Evolutionary conservation across 2,888 invertebrate genomes (phyloP), one percentile per base, ranked within the genome.

Genomic region (Habrosyne pyritoides): DNA sequence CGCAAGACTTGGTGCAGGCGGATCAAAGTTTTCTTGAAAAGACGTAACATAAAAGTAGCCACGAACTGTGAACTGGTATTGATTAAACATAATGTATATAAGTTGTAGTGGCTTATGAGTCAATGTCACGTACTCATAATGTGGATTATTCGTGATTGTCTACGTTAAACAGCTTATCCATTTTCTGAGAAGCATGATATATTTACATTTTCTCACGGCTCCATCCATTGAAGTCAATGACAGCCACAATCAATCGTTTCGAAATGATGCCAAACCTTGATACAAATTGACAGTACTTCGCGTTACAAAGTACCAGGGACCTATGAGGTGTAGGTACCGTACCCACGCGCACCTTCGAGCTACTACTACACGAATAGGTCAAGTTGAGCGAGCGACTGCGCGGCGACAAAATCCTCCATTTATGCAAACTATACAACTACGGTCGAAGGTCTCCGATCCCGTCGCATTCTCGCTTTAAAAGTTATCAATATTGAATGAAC

Each of bases 281-380:
- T 42, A 42, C 42, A 18, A 42, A 42, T 42, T 42, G 18, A 18
- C 42, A 42, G 42, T 42, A 18, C 42, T 42, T 42, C 42, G 18
- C 42, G 14, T 18, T 42, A 42, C 42, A 18, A 42, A 18, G 42
- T 42, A 42, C 42, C 42, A 42, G 42, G 42, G 42, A 42, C 42
- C 42, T 18, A 42, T 42, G 42, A 18, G n/a, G 18, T 42, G 42
- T 42, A 42, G 42, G 42, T 42, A 42, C 42, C 18, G n/a, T 42
- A 42, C 33, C 53, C 53, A 53, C 53, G 53, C 54, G 51, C 50
- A 58, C 50, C 53, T 50, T 52, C 42, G 42, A 42, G 18, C 42
- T 42, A 8, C 33, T n/a, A 81, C 81, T 79, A 79, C 73, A 65
- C 70, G 70, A 78, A 67, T 76, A 75, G 86, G 86, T 86, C 86